A percentile compares a stretch with the other conserved stretches of the same genome.
Conservation (phyloP, 2,797 vertebrate genomes). For the Gephyroberyx darwinii region DNA sequence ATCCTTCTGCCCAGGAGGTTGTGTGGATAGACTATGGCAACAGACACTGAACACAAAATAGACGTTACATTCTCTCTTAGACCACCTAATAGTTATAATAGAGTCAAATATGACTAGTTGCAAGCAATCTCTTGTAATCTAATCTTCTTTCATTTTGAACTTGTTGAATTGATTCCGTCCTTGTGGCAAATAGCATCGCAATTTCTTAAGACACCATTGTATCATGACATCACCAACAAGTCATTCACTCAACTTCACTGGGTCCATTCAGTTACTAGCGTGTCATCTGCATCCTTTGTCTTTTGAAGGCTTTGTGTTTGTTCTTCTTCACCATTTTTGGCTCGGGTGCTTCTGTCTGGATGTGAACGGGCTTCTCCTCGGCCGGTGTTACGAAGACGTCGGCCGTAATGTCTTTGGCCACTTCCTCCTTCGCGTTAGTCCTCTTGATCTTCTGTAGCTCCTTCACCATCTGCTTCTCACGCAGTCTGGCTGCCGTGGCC, state of each 20-base stretch:
- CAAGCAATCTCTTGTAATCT: neutral
- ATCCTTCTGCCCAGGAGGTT: neutral
- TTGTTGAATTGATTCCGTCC: neutral
- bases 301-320: conserved; percentile 87
- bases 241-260: neutral
- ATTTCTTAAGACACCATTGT: neutral
- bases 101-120: neutral
- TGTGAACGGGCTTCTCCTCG: conserved; percentile 83
- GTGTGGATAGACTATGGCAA: conserved; percentile 9
- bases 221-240: neutral
- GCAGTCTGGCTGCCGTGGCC: conserved; percentile 87
- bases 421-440: conserved; percentile 75
- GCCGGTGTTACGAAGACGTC: conserved; percentile 88
- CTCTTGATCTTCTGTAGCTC: conserved; percentile 87
- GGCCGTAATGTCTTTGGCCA: conserved; percentile 86
- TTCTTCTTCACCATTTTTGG: conserved; percentile 80
- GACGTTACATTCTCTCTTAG: too few species aligned
- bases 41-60: neutral
- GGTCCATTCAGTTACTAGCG: conserved; percentile 62
- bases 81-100: too few species aligned
- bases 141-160: too few species aligned
- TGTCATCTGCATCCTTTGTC: conserved; percentile 82
- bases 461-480: conserved; percentile 92
- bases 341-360: conserved; percentile 84
- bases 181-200: neutral